These are phyloP conservation scores for Heliconius sara DNA, from an alignment of 2,888 invertebrate genomes.

Conservation along the genomic window DNA sequence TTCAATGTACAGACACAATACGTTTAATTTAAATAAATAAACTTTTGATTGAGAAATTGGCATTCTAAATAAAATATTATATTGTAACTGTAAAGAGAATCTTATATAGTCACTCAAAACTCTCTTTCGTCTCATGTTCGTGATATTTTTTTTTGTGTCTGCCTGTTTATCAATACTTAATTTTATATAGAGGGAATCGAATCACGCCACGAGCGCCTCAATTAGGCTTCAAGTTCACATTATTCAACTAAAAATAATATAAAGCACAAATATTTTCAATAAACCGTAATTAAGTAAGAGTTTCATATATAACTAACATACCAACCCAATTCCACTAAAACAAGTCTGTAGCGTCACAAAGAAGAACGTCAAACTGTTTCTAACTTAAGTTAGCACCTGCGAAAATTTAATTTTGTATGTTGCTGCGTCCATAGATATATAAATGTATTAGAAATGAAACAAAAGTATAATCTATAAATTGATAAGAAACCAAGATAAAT, in stretches of 20 bases:
- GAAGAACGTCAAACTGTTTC: slow-evolving; percentile 34
- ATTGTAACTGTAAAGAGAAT: too few relatives aligned
- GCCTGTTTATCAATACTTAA: too few relatives aligned
- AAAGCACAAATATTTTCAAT: background rate
- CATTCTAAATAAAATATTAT: too few relatives aligned
- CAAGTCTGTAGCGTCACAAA: slow-evolving; percentile 36
- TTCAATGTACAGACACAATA: too few relatives aligned
- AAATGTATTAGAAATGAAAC: background rate
- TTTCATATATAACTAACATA: background rate
- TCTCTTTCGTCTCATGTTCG: too few relatives aligned
- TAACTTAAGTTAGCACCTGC: slow-evolving; percentile 35
- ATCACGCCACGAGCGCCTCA: too few relatives aligned
- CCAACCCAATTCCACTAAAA: slow-evolving; percentile 27
- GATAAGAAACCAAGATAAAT: too few relatives aligned
- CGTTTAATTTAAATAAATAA: too few relatives aligned
- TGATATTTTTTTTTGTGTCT: too few relatives aligned
- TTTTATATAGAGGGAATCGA: too few relatives aligned
- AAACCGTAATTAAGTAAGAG: slow-evolving; percentile 7
- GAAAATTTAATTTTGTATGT: slow-evolving; percentile 35
- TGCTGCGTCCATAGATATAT: background rate
- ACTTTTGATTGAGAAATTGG: too few relatives aligned
- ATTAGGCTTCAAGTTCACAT: background rate
- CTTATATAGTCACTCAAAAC: too few relatives aligned
- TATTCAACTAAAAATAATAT: background rate
- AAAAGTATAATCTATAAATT: background rate